These are phyloP conservation scores for Cyclopterus lumpus DNA, from an alignment of 2,797 vertebrate genomes.

Conservation along the genomic window DNA sequence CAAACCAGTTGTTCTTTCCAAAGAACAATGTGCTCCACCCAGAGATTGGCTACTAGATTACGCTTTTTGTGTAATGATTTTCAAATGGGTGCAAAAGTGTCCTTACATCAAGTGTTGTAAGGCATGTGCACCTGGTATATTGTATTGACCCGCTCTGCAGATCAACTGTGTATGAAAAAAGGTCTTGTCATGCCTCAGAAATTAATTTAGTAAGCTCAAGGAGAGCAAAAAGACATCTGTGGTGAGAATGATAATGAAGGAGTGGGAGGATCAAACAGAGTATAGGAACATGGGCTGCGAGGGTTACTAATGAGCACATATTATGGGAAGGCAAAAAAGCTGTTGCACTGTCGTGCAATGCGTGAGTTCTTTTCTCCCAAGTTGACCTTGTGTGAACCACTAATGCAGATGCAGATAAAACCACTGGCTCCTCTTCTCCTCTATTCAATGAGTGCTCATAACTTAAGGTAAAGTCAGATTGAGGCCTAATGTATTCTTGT, in stretches of 20 bases:
- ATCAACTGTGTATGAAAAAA: slow-evolving; percentile 21
- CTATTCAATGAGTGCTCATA: neutral
- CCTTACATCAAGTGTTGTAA: slow-evolving; percentile 23
- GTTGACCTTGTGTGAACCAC: slow-evolving; percentile 23
- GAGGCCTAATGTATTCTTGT: neutral
- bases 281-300: slow-evolving; percentile 27
- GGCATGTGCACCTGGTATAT: slow-evolving; percentile 26
- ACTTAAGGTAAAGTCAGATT: neutral
- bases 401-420: slow-evolving; percentile 3
- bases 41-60: slow-evolving; percentile 12
- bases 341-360: slow-evolving; percentile 20
- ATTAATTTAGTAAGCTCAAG: slow-evolving; percentile 13
- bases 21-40: slow-evolving; percentile 8
- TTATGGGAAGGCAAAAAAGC: slow-evolving; percentile 29
- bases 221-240: slow-evolving; percentile 24
- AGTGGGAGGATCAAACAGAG: slow-evolving; percentile 52
- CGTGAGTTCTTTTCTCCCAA: slow-evolving; percentile 30
- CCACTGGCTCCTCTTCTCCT: neutral
- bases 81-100: slow-evolving; percentile 31
- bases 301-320: slow-evolving; percentile 49
- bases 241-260: slow-evolving; percentile 44
- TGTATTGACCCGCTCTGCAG: slow-evolving; percentile 5
- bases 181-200: slow-evolving; percentile 20
- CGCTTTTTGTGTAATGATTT: slow-evolving; percentile 15
- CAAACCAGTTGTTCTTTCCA: slow-evolving; percentile 6